These are phyloP conservation scores for Sinocyclocheilus anshuiensis DNA, from an alignment of 2,113 vertebrate genomes.

Conservation along the genomic window DNA sequence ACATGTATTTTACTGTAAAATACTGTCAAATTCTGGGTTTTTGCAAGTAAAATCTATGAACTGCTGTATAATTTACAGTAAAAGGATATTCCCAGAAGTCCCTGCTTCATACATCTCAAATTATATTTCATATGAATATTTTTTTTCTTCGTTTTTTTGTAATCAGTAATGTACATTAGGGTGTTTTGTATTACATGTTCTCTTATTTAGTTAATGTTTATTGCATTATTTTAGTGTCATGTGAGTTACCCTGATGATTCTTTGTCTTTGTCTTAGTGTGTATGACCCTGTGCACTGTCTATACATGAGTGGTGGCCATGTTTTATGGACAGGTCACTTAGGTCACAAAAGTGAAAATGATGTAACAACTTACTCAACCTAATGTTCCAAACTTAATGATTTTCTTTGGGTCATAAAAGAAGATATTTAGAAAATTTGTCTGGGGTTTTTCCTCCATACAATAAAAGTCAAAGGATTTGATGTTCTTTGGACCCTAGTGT, in stretches of 20 bases:
- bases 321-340: neutral
- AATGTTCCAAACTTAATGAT: neutral
- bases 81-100: neutral
- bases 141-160: no score
- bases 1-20: neutral
- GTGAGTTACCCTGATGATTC: neutral
- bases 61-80: neutral
- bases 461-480: neutral
- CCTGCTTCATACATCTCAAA: neutral
- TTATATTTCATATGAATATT: no score
- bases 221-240: neutral
- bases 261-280: neutral
- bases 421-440: no score
- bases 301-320: neutral
- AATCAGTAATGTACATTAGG: neutral
- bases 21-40: neutral
- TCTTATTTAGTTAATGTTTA: neutral
- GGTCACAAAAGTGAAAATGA: no score
- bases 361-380: no score
- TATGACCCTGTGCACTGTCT: neutral
- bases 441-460: neutral
- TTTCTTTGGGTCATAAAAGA: no score
- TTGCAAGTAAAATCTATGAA: neutral
- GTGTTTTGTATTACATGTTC: neutral
- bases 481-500: neutral